phyloP scores from a whole-genome alignment of 2,888 invertebrate genomes.

The Anoplius nigerrimus region DNA sequence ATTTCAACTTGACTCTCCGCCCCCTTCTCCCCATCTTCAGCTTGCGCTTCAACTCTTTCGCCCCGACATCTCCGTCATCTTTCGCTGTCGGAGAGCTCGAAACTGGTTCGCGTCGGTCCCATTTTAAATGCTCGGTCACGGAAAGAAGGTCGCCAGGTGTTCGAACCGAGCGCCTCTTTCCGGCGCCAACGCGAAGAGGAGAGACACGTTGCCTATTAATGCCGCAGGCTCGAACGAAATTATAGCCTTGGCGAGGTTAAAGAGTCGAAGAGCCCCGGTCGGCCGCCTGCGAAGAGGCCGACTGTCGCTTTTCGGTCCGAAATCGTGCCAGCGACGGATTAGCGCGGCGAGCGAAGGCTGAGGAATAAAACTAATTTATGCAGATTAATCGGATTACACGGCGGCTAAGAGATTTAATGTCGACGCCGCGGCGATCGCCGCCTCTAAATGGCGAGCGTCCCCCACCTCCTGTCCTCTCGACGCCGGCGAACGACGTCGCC shows the following conservation, averaged over 20 bases:
- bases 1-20: background rate
- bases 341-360: background rate
- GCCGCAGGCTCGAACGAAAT: background rate
- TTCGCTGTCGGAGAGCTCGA: background rate
- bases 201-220: no score
- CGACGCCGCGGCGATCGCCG: background rate
- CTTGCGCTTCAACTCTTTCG: background rate
- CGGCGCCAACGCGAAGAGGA: no score
- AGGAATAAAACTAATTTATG: slow-evolving; percentile 11
- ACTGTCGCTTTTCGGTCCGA: background rate
- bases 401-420: slow-evolving; percentile 5
- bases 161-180: no score
- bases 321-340: background rate
- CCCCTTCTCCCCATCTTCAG: no score
- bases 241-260: background rate
- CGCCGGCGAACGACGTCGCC: background rate
- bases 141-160: no score
- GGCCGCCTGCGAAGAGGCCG: background rate
- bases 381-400: slow-evolving; percentile 2
- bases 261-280: background rate
- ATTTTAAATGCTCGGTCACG: no score
- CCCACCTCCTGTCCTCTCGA: background rate
- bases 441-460: slow-evolving; percentile 1
- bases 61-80: background rate
- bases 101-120: background rate